phyloP scores from a whole-genome alignment of 2,888 invertebrate genomes.

The Odontomyia ornata region DNA sequence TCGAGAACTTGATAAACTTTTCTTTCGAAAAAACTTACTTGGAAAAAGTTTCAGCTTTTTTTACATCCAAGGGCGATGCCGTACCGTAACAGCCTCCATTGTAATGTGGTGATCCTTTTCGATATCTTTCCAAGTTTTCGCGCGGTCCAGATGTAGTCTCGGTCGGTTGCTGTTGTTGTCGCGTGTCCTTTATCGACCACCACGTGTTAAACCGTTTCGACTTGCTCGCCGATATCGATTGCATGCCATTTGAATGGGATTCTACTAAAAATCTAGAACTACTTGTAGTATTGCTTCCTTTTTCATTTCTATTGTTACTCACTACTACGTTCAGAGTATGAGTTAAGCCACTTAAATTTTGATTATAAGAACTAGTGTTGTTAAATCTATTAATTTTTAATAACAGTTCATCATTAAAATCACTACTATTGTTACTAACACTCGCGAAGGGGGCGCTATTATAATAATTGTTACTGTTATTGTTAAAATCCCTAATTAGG shows the following conservation, averaged over 20 bases:
- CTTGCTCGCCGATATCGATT: conserved; percentile 35
- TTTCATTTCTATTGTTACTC: conserved; percentile 49
- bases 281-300: conserved; percentile 47
- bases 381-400: conserved; percentile 38
- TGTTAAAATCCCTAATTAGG: conserved; percentile 51
- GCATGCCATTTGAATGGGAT: conserved; percentile 17
- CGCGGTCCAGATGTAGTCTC: conserved; percentile 23
- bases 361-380: conserved; percentile 54
- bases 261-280: conserved; percentile 40
- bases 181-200: conserved; percentile 50
- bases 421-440: conserved; percentile 35
- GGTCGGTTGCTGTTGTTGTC: conserved; percentile 46
- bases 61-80: conserved; percentile 51
- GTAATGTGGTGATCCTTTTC: conserved; percentile 52
- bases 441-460: not conserved
- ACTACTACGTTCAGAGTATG: conserved; percentile 47
- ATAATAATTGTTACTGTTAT: conserved; percentile 50
- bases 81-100: conserved; percentile 55
- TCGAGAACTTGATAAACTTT: conserved; percentile 24
- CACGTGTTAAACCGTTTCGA: conserved; percentile 51
- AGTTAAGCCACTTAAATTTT: conserved; percentile 58
- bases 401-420: conserved; percentile 40
- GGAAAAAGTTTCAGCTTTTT: conserved; percentile 54
- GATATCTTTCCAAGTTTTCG: conserved; percentile 36
- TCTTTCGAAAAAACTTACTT: conserved; percentile 51